Evolutionary conservation across 2,113 vertebrate species (phyloP).

Genomic region (Oryzias celebensis): DNA sequence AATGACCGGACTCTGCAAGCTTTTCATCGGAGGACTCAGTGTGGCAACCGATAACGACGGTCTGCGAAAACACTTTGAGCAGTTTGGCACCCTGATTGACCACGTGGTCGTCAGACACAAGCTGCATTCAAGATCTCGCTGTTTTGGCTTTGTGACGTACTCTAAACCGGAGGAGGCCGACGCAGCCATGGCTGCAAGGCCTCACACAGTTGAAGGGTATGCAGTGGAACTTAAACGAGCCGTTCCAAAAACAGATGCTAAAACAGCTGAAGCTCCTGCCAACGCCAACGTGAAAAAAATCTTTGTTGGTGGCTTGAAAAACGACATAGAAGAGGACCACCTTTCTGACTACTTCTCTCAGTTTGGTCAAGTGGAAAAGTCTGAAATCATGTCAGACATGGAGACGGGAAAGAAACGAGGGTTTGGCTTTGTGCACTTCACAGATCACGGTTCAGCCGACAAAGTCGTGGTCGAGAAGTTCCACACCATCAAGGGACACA

Average conservation of each 20-base stretch:
- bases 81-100: slow-evolving; percentile 81
- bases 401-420: no score
- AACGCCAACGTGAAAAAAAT: slow-evolving; percentile 87
- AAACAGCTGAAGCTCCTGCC: slow-evolving; percentile 88
- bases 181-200: no score
- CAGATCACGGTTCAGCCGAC: no score
- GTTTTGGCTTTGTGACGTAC: slow-evolving; percentile 96
- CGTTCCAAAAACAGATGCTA: slow-evolving; percentile 90
- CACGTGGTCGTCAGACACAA: slow-evolving; percentile 75
- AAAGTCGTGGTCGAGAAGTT: no score
- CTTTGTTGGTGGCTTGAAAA: no score
- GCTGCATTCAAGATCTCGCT: slow-evolving; percentile 82
- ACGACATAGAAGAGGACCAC: no score
- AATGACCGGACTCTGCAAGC: slow-evolving; percentile 95
- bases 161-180: slow-evolving; percentile 44
- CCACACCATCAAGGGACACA: no score
- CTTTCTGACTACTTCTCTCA: no score
- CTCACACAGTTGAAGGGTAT: slow-evolving; percentile 87
- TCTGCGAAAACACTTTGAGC: slow-evolving; percentile 92
- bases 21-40: slow-evolving; percentile 94
- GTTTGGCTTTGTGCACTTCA: no score
- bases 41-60: slow-evolving; percentile 94
- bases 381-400: no score
- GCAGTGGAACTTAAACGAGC: slow-evolving; percentile 93
- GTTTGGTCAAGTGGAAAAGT: no score